These are phyloP conservation scores for Sebastes nivosus DNA, from an alignment of 2,797 vertebrate genomes.

Conservation along the genomic window DNA sequence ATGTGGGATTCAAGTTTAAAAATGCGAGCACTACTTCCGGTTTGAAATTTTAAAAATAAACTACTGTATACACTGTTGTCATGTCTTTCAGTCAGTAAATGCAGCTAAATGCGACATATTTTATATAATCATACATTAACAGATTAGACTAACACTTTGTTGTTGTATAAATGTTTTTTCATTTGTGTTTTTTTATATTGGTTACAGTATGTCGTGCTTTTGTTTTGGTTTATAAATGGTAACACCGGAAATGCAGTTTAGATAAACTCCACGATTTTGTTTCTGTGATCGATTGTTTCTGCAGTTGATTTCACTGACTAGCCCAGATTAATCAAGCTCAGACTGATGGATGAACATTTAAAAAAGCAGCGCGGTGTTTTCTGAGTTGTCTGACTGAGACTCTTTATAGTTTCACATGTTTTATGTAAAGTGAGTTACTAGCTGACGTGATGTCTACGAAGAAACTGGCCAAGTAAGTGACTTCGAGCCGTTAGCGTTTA, in stretches of 20 bases:
- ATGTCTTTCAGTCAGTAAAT: accelerated
- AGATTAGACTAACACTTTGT: accelerated
- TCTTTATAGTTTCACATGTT: accelerated
- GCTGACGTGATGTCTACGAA: conserved; percentile 79
- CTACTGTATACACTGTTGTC: accelerated
- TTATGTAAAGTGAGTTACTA: too few species aligned
- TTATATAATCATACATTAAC: accelerated
- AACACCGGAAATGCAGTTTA: not conserved
- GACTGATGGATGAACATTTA: conserved; percentile 17
- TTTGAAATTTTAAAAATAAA: conserved; percentile 8
- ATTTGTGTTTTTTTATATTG: accelerated
- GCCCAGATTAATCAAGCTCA: conserved; percentile 23
- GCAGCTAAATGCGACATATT: accelerated
- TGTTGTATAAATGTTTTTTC: accelerated
- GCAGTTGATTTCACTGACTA: not conserved
- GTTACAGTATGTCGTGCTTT: not conserved
- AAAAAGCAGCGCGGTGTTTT: conserved; percentile 34
- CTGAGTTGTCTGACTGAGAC: not conserved
- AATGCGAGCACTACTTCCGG: not conserved
- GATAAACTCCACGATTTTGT: accelerated
- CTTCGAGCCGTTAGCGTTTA: not conserved
- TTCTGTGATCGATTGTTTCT: not conserved
- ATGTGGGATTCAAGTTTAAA: accelerated
- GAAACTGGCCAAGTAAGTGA: conserved; percentile 82
- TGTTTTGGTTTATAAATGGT: not conserved